Evolutionary conservation across 2,888 invertebrate genomes (phyloP), one percentile per base, ranked within the genome.

Genomic region (Drosophila trichaetosa): DNA sequence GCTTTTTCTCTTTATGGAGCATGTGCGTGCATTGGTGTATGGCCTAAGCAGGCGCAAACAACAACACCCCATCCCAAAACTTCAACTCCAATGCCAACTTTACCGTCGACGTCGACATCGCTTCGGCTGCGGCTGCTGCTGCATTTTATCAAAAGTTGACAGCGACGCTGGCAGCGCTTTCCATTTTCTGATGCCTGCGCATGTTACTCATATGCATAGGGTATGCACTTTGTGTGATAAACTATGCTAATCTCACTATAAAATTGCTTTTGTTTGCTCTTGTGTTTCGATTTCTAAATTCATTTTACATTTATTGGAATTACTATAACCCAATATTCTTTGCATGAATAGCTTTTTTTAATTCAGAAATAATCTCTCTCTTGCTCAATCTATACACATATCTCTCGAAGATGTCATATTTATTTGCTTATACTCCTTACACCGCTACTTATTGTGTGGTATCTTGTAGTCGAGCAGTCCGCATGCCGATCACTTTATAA

Each of bases 81-180:
- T 33, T 36, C 7, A 75, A 65, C 61, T 42, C 38, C 42, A 57
- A 76, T 71, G 60, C 13, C 40, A 34, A 40, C 34, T 56, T n/a
- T n/a, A 40, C 34, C n/a, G 38, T 42, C 54, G 27, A 18, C 31
- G 1, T 21, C 40, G 21, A 46, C 21, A 46, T 46, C 7, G 21
- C 16, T 21, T 46, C 21, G 21, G 21, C 10, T 24, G 16, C 24
- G 8, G 53, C 38, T 24, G 60, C 54, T 42, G 63, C 36, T 27
- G 31, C 56, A 64, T 68, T 46, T 24, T 24, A 24, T 46, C 58
- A 71, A 63, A 62, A 59, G 56, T 63, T 58, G 69, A 73, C 78
- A 69, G 66, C 64, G 48, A 67, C 42, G 56, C 69, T 56, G 73
- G 67, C 77, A 83, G 68, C 78, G 83, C 83, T 83, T 83, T 83